Percentiles rank a stretch among this genome's conserved stretches.
Evolutionary conservation across 2,113 vertebrate genomes (phyloP).

Genomic region (Ciconia maguari): DNA sequence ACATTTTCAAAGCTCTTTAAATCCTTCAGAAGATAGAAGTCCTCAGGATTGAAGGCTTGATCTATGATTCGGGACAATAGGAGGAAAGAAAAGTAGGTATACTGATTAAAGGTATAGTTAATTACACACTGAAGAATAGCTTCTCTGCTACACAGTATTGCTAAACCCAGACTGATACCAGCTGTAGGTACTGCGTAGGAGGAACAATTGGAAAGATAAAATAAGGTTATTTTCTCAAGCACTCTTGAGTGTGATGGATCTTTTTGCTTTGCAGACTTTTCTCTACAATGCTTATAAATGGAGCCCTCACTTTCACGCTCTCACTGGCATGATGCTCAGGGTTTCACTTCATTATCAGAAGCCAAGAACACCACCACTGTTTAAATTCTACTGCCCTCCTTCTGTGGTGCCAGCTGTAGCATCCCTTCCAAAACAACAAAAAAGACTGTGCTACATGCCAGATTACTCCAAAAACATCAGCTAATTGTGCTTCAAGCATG

Average conservation of each 20-base stretch:
- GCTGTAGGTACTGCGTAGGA: not conserved
- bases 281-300: not conserved
- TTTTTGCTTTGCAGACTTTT: constrained; percentile 6
- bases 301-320: not conserved
- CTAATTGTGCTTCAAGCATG: not conserved
- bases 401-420: not conserved
- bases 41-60: not conserved
- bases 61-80: not conserved
- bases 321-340: not conserved
- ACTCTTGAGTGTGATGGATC: not conserved
- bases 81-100: not conserved
- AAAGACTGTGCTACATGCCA: not conserved
- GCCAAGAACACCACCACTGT: not conserved
- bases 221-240: not conserved
- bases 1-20: not conserved
- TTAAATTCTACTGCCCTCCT: not conserved
- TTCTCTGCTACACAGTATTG: not conserved
- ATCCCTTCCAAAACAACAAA: not conserved
- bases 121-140: not conserved
- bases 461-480: not conserved
- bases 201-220: not conserved
- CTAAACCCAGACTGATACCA: not conserved
- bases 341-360: not conserved
- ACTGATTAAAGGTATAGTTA: not conserved
- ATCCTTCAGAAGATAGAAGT: not conserved